Evolutionary conservation across 2,888 invertebrate genomes (phyloP).

Genomic region (Mechanitis messenoides): DNA sequence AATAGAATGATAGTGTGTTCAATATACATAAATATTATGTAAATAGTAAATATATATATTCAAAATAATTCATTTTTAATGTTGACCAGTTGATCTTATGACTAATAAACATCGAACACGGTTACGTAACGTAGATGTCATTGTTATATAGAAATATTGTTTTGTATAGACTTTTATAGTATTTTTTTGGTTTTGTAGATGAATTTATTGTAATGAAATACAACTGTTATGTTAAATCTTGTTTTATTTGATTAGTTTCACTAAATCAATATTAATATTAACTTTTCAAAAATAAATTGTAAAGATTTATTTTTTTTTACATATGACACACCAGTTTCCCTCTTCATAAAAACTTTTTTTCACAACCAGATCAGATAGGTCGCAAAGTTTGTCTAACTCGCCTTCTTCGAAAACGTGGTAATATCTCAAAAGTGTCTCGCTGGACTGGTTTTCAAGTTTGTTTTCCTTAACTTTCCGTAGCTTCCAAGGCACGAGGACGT

Average conservation of each 20-base stretch:
- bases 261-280: background rate
- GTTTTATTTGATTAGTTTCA: constrained; percentile 7
- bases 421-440: constrained; percentile 84
- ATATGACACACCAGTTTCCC: constrained; percentile 95
- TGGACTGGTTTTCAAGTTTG: constrained; percentile 50
- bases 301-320: constrained; percentile 75
- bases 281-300: background rate
- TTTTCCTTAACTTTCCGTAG: constrained; percentile 61
- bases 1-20: background rate
- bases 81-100: constrained; percentile 1
- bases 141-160: constrained; percentile 24
- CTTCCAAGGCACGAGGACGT: constrained; percentile 98
- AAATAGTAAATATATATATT: background rate
- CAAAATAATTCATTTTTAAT: constrained; percentile 1
- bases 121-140: background rate
- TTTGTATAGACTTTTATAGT: constrained; percentile 41
- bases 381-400: constrained; percentile 81
- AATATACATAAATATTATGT: background rate
- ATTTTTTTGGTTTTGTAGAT: constrained; percentile 52
- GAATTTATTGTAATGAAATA: constrained; percentile 47
- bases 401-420: constrained; percentile 95
- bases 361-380: constrained; percentile 73
- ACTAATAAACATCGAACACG: background rate
- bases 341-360: constrained; percentile 91
- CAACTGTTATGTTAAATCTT: constrained; percentile 41